phyloP scores from a whole-genome alignment of 2,797 vertebrate genomes.

The Balearica regulorum region DNA sequence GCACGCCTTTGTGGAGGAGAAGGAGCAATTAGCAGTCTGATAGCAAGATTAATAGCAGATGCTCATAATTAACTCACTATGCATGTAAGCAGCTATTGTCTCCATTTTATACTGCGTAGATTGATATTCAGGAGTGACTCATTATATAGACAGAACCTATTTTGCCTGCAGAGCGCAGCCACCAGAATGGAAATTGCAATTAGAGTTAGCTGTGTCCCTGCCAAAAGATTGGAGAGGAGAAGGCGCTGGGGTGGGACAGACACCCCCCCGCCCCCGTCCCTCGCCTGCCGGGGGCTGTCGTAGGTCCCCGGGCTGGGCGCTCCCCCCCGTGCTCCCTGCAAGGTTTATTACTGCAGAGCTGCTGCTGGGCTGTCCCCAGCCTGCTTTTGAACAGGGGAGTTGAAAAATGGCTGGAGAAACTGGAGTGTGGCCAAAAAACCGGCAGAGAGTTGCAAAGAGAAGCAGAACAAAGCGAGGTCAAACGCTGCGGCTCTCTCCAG shows the following conservation, averaged over 20 bases:
- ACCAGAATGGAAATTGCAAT: constrained; percentile 64
- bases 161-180: constrained; percentile 53
- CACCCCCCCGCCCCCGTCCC: background rate
- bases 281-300: no score
- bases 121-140: constrained; percentile 68
- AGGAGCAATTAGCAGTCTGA: constrained; percentile 67
- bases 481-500: background rate
- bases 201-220: constrained; percentile 22
- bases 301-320: background rate
- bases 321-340: accelerated
- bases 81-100: constrained; percentile 70
- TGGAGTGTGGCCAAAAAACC: constrained; percentile 26
- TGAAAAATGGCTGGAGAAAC: constrained; percentile 30
- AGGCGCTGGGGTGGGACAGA: background rate
- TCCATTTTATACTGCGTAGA: constrained; percentile 51
- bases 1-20: constrained; percentile 15
- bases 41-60: constrained; percentile 70
- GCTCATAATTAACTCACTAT: constrained; percentile 67
- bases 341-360: background rate
- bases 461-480: constrained; percentile 50
- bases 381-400: background rate
- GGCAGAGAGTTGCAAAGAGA: background rate
- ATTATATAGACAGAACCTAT: constrained; percentile 51
- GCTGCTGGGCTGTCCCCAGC: background rate
- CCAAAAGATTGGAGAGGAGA: background rate